Evolutionary conservation across 2,888 invertebrate genomes (phyloP).

Genomic region (Anoplius nigerrimus): DNA sequence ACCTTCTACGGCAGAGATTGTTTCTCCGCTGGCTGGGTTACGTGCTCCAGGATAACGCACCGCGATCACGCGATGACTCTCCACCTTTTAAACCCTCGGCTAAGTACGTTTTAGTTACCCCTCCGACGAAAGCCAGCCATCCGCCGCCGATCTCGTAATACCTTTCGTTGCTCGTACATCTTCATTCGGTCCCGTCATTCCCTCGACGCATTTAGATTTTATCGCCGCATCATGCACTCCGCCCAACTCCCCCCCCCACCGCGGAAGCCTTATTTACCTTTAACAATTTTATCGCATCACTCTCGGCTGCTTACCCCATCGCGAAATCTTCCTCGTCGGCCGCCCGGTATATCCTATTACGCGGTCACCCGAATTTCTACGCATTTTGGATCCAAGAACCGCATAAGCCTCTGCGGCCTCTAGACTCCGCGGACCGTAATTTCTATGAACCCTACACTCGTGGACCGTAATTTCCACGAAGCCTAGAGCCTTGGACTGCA

Average conservation of each 20-base stretch:
- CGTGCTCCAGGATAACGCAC: conserved; percentile 65
- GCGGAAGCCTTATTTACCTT: too few relatives aligned
- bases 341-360: too few relatives aligned
- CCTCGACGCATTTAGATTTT: conserved; percentile 39
- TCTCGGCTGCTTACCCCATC: too few relatives aligned
- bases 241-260: background rate
- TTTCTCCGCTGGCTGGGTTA: conserved; percentile 58
- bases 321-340: too few relatives aligned
- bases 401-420: too few relatives aligned
- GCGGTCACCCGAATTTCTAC: too few relatives aligned
- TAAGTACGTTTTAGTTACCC: conserved; percentile 67
- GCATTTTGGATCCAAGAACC: too few relatives aligned
- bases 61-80: conserved; percentile 69
- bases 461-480: too few relatives aligned
- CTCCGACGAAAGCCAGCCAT: conserved; percentile 49
- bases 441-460: too few relatives aligned
- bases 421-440: too few relatives aligned
- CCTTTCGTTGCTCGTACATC: conserved; percentile 45
- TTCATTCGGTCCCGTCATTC: conserved; percentile 51
- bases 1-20: conserved; percentile 48
- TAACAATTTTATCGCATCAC: too few relatives aligned
- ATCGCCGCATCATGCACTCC: conserved; percentile 16
- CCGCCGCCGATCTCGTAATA: conserved; percentile 36
- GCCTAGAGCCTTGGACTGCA: too few relatives aligned
- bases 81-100: conserved; percentile 60